phyloP scores from a whole-genome alignment of 1,140 invertebrate genomes.

The Brachionus manjavacas region DNA sequence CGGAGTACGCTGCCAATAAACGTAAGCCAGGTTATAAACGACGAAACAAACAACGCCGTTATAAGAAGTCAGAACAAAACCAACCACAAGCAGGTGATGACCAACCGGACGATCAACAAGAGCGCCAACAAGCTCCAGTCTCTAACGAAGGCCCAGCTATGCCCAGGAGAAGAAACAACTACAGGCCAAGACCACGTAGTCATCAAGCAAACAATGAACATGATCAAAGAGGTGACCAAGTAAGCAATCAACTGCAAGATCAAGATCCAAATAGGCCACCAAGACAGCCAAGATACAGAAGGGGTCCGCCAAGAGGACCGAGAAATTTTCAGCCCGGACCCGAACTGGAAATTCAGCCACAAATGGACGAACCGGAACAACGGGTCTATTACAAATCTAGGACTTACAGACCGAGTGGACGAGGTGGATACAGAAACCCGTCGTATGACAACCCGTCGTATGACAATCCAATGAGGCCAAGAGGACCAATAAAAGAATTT shows the following conservation, averaged over 20 bases:
- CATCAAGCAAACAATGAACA: not conserved
- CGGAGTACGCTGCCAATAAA: slow-evolving; percentile 76
- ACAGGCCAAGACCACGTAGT: not conserved
- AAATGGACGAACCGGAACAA: not conserved
- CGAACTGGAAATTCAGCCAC: not conserved
- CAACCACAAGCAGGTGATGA: not conserved
- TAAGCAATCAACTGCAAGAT: not conserved
- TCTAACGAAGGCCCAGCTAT: not conserved
- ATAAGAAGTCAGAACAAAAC: not conserved
- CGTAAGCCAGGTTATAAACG: slow-evolving; percentile 30
- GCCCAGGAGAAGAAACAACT: not conserved
- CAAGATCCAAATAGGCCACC: not conserved
- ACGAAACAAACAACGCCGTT: not conserved
- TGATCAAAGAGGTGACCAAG: not conserved
- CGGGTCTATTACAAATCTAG: slow-evolving; percentile 3
- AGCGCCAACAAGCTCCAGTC: not conserved
- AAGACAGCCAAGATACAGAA: not conserved
- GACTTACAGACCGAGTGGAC: slow-evolving; percentile 13
- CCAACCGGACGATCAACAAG: not conserved
- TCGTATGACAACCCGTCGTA: not conserved
- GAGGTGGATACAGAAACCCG: not conserved
- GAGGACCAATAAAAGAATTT: not conserved
- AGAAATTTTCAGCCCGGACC: slow-evolving; percentile 5
- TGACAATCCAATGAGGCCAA: slow-evolving; percentile 6
- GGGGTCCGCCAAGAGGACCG: not conserved